Percentiles rank a stretch among this genome's conserved stretches.
Evolutionary conservation across 2,113 vertebrate species (phyloP).

Genomic region (Syngnathoides biaculeatus): DNA sequence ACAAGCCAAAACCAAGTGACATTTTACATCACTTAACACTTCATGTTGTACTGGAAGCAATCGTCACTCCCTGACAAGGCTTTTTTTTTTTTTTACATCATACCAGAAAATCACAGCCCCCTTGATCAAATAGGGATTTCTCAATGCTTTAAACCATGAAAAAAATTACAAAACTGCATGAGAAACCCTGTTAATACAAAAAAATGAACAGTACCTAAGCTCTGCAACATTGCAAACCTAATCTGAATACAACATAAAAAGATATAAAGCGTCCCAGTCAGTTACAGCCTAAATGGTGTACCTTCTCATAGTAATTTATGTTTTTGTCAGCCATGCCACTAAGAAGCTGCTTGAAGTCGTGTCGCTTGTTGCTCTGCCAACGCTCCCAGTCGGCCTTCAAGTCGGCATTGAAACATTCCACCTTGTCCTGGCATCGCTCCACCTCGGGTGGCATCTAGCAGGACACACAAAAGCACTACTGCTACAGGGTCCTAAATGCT

Average conservation of each 20-base stretch:
- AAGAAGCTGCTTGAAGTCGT: conserved; percentile 93
- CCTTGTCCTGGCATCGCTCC: conserved; percentile 91
- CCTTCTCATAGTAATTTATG: conserved; percentile 95
- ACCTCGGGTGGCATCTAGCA: conserved; percentile 85
- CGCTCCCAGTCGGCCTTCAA: conserved; percentile 98
- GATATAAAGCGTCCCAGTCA: no score
- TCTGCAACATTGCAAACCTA: background rate
- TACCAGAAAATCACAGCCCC: no score
- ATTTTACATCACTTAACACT: no score
- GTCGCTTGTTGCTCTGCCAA: conserved; percentile 94
- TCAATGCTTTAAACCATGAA: no score
- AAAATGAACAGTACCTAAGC: background rate
- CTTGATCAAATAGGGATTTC: no score
- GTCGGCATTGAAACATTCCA: conserved; percentile 97
- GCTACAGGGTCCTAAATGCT: conserved; percentile 35
- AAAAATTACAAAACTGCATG: no score
- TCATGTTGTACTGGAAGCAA: no score
- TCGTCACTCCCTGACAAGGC: no score
- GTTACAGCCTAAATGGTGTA: conserved; percentile 32
- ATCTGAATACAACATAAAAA: no score
- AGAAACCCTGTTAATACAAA: background rate
- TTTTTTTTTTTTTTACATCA: no score
- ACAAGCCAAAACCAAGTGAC: no score
- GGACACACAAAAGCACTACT: conserved; percentile 34
- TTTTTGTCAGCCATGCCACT: conserved; percentile 94